Conservation (phyloP, 2,888 invertebrate genomes). For the Drosophila austrosaltans region DNA sequence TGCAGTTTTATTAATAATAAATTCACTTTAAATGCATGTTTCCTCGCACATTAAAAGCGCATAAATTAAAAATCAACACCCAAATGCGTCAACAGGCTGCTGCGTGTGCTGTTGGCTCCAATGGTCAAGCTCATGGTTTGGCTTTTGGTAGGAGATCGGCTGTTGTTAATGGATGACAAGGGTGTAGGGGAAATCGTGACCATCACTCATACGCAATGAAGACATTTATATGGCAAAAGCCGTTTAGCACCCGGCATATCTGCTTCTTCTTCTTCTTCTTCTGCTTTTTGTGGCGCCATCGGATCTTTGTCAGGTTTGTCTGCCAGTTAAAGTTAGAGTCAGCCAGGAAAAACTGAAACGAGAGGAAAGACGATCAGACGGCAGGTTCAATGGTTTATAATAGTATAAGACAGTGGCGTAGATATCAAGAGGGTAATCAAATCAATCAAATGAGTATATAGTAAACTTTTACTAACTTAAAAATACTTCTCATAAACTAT, state of each 20-base stretch:
- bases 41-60: slow-evolving; percentile 78
- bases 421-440: background rate
- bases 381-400: slow-evolving; percentile 17
- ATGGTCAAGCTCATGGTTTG: slow-evolving; percentile 15
- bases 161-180: background rate
- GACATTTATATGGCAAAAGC: slow-evolving; percentile 77
- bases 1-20: slow-evolving; percentile 77
- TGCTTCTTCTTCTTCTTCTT: slow-evolving; percentile 45
- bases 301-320: slow-evolving; percentile 37
- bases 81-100: slow-evolving; percentile 67
- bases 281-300: slow-evolving; percentile 37
- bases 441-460: no score
- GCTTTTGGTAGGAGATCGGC: background rate
- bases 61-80: slow-evolving; percentile 80
- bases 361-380: slow-evolving; percentile 9
- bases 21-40: slow-evolving; percentile 78
- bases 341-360: background rate
- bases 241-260: slow-evolving; percentile 66
- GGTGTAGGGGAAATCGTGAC: slow-evolving; percentile 31
- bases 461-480: no score
- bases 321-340: slow-evolving; percentile 21
- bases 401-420: background rate
- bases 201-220: slow-evolving; percentile 78
- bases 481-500: no score
- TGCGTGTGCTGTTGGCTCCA: slow-evolving; percentile 44